Evolutionary conservation across 2,113 vertebrate species (phyloP).

Genomic region (Anolis carolinensis): DNA sequence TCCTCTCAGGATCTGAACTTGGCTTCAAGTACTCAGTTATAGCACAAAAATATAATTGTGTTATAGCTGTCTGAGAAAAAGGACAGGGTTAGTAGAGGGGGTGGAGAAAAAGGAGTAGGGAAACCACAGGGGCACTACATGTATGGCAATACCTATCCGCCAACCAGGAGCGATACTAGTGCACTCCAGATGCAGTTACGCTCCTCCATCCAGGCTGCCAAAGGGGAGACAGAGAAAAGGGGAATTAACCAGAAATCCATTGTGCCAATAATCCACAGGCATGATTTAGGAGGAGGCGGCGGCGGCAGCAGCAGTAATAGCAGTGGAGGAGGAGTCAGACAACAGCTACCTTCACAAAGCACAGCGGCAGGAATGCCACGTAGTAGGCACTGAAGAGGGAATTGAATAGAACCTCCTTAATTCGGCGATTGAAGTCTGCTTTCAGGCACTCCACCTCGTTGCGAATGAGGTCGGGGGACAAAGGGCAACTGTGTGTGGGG

Average conservation of each 20-base stretch:
- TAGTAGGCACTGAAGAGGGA: slow-evolving; percentile 99
- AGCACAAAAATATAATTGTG: slow-evolving; percentile 46
- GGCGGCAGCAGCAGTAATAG: neutral
- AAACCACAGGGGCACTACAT: slow-evolving; percentile 76
- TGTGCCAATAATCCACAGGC: slow-evolving; percentile 55
- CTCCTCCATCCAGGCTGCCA: slow-evolving; percentile 82
- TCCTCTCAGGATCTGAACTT: slow-evolving; percentile 28
- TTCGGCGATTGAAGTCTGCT: slow-evolving; percentile 96
- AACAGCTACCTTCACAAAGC: slow-evolving; percentile 93
- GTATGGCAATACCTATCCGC: slow-evolving; percentile 80
- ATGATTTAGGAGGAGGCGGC: slow-evolving; percentile 56
- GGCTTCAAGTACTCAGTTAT: slow-evolving; percentile 41
- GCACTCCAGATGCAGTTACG: slow-evolving; percentile 80
- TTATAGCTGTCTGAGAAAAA: slow-evolving; percentile 51
- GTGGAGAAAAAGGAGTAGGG: slow-evolving; percentile 26
- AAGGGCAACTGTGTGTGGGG: slow-evolving; percentile 93
- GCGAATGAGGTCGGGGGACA: slow-evolving; percentile 94
- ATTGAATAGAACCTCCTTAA: slow-evolving; percentile 99
- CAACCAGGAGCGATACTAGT: slow-evolving; percentile 80
- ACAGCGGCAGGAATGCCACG: slow-evolving; percentile 94
- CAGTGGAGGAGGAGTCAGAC: neutral
- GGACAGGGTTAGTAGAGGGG: slow-evolving; percentile 66
- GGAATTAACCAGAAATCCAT: slow-evolving; percentile 77
- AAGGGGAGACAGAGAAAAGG: slow-evolving; percentile 85
- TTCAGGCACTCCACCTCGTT: slow-evolving; percentile 96